Percentiles rank a stretch among this genome's conserved stretches.
Conservation (phyloP, 2,113 vertebrate genomes). For the Marcusenius ussheri region DNA sequence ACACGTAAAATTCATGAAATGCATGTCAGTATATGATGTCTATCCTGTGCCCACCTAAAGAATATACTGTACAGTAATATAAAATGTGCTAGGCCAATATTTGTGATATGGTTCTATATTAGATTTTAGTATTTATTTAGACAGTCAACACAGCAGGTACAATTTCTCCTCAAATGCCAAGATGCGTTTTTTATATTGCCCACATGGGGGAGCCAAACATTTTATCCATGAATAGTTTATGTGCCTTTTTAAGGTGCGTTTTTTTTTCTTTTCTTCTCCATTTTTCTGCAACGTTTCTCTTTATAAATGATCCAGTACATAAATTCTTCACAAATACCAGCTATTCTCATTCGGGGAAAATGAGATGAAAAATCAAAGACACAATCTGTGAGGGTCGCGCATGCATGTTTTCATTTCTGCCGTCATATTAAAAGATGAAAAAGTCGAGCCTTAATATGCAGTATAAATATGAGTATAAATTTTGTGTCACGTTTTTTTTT, state of each 20-base stretch:
- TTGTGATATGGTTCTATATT: not conserved
- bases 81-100: not conserved
- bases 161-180: not conserved
- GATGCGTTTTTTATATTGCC: not conserved
- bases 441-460: not conserved
- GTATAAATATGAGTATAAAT: not conserved
- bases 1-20: not conserved
- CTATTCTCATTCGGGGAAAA: not conserved
- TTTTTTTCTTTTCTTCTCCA: not conserved
- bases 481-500: not conserved
- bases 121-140: not conserved
- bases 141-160: not conserved
- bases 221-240: not conserved
- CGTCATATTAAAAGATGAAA: not conserved
- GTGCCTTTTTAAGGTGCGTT: not conserved
- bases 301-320: not conserved
- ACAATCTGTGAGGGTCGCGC: not conserved
- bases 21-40: not conserved
- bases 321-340: not conserved
- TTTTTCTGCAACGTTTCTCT: not conserved
- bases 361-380: not conserved
- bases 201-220: constrained; percentile 17
- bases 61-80: not conserved
- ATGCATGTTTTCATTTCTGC: not conserved
- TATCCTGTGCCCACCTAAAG: not conserved